Evolutionary conservation across 2,113 vertebrate species (phyloP), one percentile per base, ranked within the genome.

Genomic region (Epinephelus moara): DNA sequence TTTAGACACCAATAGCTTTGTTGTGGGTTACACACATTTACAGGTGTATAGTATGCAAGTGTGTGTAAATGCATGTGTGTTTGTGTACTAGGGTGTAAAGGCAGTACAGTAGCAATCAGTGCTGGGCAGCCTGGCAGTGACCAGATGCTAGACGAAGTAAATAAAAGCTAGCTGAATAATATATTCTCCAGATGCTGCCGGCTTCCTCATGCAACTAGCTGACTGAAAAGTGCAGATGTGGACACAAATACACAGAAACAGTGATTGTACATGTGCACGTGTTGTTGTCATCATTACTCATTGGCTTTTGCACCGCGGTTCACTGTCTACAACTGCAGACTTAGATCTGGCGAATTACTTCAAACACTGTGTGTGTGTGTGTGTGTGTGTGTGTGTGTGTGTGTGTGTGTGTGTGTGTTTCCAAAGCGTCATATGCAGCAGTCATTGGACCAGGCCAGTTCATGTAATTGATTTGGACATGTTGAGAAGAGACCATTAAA

Each of bases 131-230:
- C 57, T 25, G 45, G 66, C 52, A 80, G 53, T 59, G 33, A 76
- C 83, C 82, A 92, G 85, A 89, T 91, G 87, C 84, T 90, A 80
- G 84, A 85, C 87, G 86, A 91, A 84, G 82, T 92, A 86, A 92
- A 93, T 91, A 91, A 91, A 91, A 90, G 86, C 53, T 60, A 61
- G 78, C 50, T 91, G 88, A 92, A 94, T 93, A 85, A 93, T 90
- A 86, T 70, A 92, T 92, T 86, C 73, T 60, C 78, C 56, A 71
- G 79, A 84, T 89, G 72, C 71, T 84, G 78, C 75, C 33, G 73
- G 70, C 85, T 79, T 82, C 80, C 63, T 82, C 72, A 80, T 76
- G 50, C 76, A 76, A 71, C 85, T 87, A 79, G 69, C 72, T 21
- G 27, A 62, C 30, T 40, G 57, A 37, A 60, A 47, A 14, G 18